Conservation (phyloP, 1,140 invertebrate species). For the Nixonia krombeini region DNA sequence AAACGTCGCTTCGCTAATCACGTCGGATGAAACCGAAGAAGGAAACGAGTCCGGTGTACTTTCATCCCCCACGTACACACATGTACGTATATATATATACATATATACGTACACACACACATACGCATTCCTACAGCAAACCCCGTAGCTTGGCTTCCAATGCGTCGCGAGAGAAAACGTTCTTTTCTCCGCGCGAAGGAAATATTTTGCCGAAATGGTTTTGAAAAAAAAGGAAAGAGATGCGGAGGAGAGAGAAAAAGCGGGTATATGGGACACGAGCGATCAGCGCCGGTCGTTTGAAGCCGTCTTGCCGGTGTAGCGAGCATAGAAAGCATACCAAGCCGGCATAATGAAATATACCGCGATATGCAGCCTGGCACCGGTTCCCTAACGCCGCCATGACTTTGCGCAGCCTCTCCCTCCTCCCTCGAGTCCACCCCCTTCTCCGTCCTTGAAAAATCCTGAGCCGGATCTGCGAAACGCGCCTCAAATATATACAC, state of each 20-base stretch:
- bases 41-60: too few species aligned
- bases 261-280: neutral
- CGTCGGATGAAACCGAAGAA: too few species aligned
- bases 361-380: slow-evolving; percentile 16
- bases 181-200: too few species aligned
- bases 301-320: neutral
- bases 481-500: slow-evolving; percentile 15
- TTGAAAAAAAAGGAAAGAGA: neutral
- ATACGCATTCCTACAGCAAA: too few species aligned
- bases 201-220: too few species aligned
- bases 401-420: neutral
- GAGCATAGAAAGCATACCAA: slow-evolving; percentile 20
- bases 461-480: slow-evolving; percentile 21
- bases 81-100: too few species aligned
- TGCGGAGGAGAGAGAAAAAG: neutral
- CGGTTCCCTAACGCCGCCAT: slow-evolving; percentile 23
- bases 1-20: too few species aligned
- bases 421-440: slow-evolving; percentile 1
- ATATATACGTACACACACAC: too few species aligned
- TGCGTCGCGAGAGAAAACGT: too few species aligned
- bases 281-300: slow-evolving; percentile 14
- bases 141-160: too few species aligned
- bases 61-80: too few species aligned
- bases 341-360: slow-evolving; percentile 52
- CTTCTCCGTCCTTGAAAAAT: too few species aligned